Evolutionary conservation across 2,888 invertebrate species (phyloP).

Genomic region (Hybos culiciformis): DNA sequence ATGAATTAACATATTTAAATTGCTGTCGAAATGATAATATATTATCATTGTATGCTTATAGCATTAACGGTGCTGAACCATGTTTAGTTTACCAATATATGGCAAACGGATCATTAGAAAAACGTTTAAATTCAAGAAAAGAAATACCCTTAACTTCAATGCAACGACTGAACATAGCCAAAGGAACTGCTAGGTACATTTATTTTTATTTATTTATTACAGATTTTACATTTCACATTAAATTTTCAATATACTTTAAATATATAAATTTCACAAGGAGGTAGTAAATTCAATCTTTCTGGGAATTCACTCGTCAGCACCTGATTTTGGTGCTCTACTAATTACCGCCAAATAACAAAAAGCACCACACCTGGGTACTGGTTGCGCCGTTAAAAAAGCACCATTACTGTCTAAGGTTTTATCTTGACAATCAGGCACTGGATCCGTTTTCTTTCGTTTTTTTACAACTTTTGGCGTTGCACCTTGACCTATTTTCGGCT

Average conservation of each 20-base stretch:
- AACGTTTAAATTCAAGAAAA: slow-evolving; percentile 44
- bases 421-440: too few relatives aligned
- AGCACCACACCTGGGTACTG: slow-evolving; percentile 42
- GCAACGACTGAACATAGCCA: slow-evolving; percentile 64
- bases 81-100: slow-evolving; percentile 89
- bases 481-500: too few relatives aligned
- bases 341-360: slow-evolving; percentile 45
- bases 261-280: not conserved
- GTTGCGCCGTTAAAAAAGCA: slow-evolving; percentile 42
- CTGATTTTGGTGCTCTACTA: slow-evolving; percentile 17
- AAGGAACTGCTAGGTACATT: slow-evolving; percentile 61
- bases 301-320: not conserved
- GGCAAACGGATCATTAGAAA: slow-evolving; percentile 84
- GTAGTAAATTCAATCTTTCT: not conserved
- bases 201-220: too few relatives aligned
- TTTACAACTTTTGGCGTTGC: too few relatives aligned
- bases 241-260: too few relatives aligned
- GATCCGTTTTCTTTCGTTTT: too few relatives aligned
- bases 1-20: slow-evolving; percentile 64
- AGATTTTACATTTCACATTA: too few relatives aligned
- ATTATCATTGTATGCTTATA: slow-evolving; percentile 74
- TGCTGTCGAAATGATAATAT: slow-evolving; percentile 83
- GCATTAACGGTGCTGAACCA: slow-evolving; percentile 55
- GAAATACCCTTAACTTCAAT: slow-evolving; percentile 60
- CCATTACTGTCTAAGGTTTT: too few relatives aligned